A percentile compares a stretch with the other conserved stretches of the same genome.
Conservation (phyloP, 2,113 vertebrate genomes). For the Zootoca vivipara region DNA sequence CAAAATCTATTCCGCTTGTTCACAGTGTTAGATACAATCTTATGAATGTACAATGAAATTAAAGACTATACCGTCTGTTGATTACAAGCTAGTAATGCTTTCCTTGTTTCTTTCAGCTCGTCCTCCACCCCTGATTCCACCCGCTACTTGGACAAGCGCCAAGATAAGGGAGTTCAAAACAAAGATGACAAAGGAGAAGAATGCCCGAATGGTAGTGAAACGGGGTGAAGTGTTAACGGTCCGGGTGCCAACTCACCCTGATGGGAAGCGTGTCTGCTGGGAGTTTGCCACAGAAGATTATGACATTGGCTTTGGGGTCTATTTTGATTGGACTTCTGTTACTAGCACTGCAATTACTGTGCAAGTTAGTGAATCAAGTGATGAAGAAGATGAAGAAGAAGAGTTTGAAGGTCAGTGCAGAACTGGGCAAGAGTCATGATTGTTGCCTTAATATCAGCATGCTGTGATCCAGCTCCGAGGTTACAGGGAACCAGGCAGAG, state of each 20-base stretch:
- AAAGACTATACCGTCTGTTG: not conserved
- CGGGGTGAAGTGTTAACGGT: slow-evolving; percentile 96
- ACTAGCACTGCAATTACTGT: slow-evolving; percentile 94
- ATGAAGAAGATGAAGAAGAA: slow-evolving; percentile 96
- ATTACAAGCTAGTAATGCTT: not conserved
- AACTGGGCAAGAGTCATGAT: not conserved
- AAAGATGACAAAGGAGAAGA: slow-evolving; percentile 88
- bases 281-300: slow-evolving; percentile 97
- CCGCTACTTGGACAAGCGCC: slow-evolving; percentile 89
- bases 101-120: slow-evolving; percentile 74
- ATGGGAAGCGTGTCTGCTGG: slow-evolving; percentile 94
- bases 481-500: too few relatives aligned
- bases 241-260: slow-evolving; percentile 91
- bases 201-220: slow-evolving; percentile 89
- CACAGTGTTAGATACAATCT: too few relatives aligned
- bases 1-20: too few relatives aligned
- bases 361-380: slow-evolving; percentile 97
- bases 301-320: slow-evolving; percentile 96
- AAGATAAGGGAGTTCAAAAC: slow-evolving; percentile 92
- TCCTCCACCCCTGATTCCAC: slow-evolving; percentile 85
- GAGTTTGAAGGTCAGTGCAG: slow-evolving; percentile 83
- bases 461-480: too few relatives aligned
- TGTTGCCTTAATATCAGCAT: not conserved
- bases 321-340: slow-evolving; percentile 95
- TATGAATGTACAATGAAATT: not conserved